Evolutionary conservation across 2,888 invertebrate genomes (phyloP), one percentile per base, ranked within the genome.

Genomic region (Rhyacophila evoluta): DNA sequence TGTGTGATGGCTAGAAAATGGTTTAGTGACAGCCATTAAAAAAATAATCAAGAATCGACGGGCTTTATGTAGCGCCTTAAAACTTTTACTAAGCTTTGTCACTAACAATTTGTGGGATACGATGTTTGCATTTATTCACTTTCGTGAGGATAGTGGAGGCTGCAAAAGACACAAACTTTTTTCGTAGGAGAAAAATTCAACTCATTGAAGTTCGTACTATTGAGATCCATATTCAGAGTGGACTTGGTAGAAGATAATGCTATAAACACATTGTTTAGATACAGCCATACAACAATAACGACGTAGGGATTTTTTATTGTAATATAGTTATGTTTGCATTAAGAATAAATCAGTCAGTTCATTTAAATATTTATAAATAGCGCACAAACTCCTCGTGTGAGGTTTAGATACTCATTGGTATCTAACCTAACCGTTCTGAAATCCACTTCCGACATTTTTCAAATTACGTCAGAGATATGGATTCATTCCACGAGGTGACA

Each of bases 401-500:
- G 55, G 19, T 55, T 55, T 55, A 33, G 29, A 2, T 55, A 8
- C n/a, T n/a, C n/a, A n/a, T n/a, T n/a, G 25, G 55, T 25, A 55
- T n/a, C 25, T 19, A 19, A 25, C 55, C 55, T 2, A 29, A 70
- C 70, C 70, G 29, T 75, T 75, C 77, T 38, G 19, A 68, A 69
- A 72, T 81, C 78, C 74, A 81, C 41, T 79, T 78, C 69, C 75
- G 81, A 81, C 81, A 81, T 76, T 81, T 79, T 33, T 75, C 81
- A 79, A 81, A 79, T 81, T 79, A 76, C 73, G 33, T 39, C 25
- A 15, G 19, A 41, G 77, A 77, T 72, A 77, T 36, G 67, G 69
- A 70, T 19, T 71, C 71, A 19, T 38, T 36, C 72, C 38, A 8
- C 33, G 27, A 29, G 67, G 41, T 55, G 73, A 67, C 12, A 77